Evolutionary conservation across 2,888 invertebrate species (phyloP).

Genomic region (Sminthurides aquaticus): DNA sequence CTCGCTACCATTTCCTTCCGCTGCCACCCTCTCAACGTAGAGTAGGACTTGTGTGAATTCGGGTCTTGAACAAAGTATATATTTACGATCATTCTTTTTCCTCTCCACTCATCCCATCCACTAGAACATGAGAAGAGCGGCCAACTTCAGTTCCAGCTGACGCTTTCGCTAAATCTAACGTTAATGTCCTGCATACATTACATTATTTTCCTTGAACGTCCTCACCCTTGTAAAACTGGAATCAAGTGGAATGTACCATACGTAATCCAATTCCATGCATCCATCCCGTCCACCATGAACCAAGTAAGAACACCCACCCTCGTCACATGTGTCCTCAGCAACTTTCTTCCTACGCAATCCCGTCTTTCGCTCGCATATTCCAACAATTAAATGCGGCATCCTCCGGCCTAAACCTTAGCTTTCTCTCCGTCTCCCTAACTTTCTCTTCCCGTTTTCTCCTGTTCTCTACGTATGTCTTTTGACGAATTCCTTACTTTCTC

Average conservation of each 20-base stretch:
- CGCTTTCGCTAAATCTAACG: constrained; percentile 25
- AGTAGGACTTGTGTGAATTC: neutral
- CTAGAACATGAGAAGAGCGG: constrained; percentile 16
- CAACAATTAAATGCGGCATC: too few relatives aligned
- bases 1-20: neutral
- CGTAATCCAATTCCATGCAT: neutral
- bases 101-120: neutral
- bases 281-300: neutral
- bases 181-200: constrained; percentile 34
- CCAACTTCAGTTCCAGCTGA: constrained; percentile 31
- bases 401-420: too few relatives aligned
- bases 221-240: neutral
- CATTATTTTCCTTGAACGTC: neutral
- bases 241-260: neutral
- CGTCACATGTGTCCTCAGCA: too few relatives aligned
- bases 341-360: too few relatives aligned
- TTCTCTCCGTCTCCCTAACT: too few relatives aligned
- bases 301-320: too few relatives aligned
- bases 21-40: neutral
- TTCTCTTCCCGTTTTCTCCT: too few relatives aligned
- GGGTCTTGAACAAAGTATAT: neutral
- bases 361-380: too few relatives aligned
- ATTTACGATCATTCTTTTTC: neutral
- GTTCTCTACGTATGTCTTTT: too few relatives aligned
- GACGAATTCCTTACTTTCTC: too few relatives aligned